phyloP scores from a whole-genome alignment of 2,113 vertebrate species.

The Centropus bengalensis region DNA sequence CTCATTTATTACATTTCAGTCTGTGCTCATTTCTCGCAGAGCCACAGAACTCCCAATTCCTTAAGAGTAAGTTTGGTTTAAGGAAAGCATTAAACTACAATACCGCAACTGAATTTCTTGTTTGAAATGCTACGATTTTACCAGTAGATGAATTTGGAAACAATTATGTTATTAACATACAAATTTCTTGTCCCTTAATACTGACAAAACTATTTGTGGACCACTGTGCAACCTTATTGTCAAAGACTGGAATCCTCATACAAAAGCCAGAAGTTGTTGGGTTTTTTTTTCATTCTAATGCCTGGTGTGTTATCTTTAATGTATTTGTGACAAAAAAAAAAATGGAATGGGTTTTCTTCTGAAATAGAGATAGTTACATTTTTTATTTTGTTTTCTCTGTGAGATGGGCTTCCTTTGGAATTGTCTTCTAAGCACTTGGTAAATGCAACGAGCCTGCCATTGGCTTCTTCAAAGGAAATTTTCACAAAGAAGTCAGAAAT shows the following conservation, averaged over 20 bases:
- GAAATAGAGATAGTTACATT: constrained; percentile 70
- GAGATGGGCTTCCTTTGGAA: constrained; percentile 75
- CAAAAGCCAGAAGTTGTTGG: background rate
- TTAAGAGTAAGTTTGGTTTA: background rate
- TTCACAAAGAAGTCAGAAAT: constrained; percentile 86
- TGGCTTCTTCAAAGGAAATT: constrained; percentile 93
- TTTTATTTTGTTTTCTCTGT: constrained; percentile 81
- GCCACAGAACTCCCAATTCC: background rate
- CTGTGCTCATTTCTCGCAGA: background rate
- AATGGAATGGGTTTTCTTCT: background rate
- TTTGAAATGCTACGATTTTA: background rate
- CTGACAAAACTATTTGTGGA: background rate
- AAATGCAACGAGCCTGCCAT: constrained; percentile 91
- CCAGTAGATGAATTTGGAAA: background rate
- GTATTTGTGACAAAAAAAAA: background rate
- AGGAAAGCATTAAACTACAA: background rate
- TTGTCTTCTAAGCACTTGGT: constrained; percentile 87
- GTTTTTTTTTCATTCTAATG: background rate
- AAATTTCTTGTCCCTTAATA: background rate
- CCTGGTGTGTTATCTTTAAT: background rate
- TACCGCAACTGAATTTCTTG: background rate
- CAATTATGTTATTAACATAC: background rate
- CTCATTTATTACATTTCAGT: too few species aligned
- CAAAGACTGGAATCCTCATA: background rate
- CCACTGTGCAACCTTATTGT: background rate